Evolutionary conservation across 2,113 vertebrate genomes (phyloP), one percentile per base, ranked within the genome.

Genomic region (Genyomyrus donnyi): DNA sequence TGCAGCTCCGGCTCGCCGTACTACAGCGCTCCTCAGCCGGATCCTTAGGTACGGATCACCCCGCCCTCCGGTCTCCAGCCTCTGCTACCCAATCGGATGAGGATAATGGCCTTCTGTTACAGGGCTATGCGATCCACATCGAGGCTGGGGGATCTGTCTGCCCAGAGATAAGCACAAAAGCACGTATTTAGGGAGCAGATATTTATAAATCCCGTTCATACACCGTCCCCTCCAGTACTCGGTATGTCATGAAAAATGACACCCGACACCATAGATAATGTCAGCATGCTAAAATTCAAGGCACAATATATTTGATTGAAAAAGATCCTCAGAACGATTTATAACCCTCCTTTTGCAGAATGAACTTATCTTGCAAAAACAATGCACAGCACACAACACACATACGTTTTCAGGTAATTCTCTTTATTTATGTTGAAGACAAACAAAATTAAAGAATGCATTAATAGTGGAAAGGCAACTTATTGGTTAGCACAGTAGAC

Each of bases 21-120:
- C 62, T 70, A 70, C 62, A 27, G 62, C n/a, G 92, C 93, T 91
- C 90, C 93, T 89, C 88, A 83, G 88, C 80, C 85, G 90, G 39
- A 87, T 88, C 88, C 90, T 88, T 85, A 89, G 89, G 91, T 90
- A 89, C 5, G 35, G 10, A 88, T 92, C 91, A 89, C 86, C 84
- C 90, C 92, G 89, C 92, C 93, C 92, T n/a, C 85, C 5, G 89
- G n/a, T 80, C 91, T 86, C 88, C 10, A 84, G 90, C 91, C 91
- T 87, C 92, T 90, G 89, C 74, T 90, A 88, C 83, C 90, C 90
- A 90, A 90, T 90, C 21, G 35, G 89, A 66, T 31, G 49, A 31
- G 10, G 50, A 45, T 31, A 62, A 52, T 27, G 74, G 31, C n/a
- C 88, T 31, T 27, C 80, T 50, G 39, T 77, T 87, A 74, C 31